phyloP scores from a whole-genome alignment of 2,888 invertebrate genomes.

The Tromatobia lineatoria region DNA sequence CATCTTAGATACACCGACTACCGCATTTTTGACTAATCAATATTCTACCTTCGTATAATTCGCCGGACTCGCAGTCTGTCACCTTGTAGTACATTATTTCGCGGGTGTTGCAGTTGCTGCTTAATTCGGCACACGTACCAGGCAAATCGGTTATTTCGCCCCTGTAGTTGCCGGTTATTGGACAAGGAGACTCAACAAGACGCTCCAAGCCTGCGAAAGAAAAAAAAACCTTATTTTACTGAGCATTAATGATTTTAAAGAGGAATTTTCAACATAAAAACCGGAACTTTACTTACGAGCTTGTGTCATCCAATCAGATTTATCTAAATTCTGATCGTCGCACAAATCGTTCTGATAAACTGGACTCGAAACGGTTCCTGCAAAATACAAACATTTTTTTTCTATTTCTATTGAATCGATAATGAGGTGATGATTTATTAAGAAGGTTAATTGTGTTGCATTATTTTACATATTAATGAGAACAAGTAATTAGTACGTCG shows the following conservation, averaged over 20 bases:
- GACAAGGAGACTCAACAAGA: constrained; percentile 87
- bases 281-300: constrained; percentile 86
- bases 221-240: neutral
- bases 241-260: neutral
- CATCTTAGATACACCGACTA: constrained; percentile 5
- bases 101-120: constrained; percentile 89
- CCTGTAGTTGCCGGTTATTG: constrained; percentile 89
- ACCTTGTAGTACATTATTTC: constrained; percentile 90
- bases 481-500: too few relatives aligned
- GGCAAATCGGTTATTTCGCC: constrained; percentile 88
- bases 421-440: too few relatives aligned
- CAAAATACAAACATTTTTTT: neutral
- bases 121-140: constrained; percentile 88
- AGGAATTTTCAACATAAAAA: neutral
- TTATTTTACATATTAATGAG: too few relatives aligned
- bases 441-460: too few relatives aligned
- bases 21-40: constrained; percentile 11
- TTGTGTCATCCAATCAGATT: constrained; percentile 88
- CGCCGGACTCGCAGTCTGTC: constrained; percentile 87
- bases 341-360: constrained; percentile 85
- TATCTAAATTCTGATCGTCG: constrained; percentile 86
- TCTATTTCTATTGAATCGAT: too few relatives aligned
- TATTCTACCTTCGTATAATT: constrained; percentile 87
- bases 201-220: constrained; percentile 83
- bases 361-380: constrained; percentile 82